Evolutionary conservation across 1,140 invertebrate species (phyloP).

Genomic region (Nasonia giraulti): DNA sequence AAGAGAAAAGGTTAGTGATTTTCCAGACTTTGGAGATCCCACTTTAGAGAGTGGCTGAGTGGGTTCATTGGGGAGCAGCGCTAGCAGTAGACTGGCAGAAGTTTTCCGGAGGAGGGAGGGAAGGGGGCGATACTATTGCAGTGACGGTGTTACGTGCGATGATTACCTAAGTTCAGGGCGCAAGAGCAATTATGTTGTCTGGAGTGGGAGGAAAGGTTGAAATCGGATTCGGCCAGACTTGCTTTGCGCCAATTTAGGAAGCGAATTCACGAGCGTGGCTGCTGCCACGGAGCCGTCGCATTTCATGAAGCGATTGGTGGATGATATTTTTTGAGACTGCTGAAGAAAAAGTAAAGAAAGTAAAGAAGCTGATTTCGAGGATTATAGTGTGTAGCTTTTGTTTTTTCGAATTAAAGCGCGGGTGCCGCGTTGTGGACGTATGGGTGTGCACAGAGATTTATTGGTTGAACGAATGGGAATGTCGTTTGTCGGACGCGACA

Average conservation of each 20-base stretch:
- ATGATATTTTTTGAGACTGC: neutral
- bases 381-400: neutral
- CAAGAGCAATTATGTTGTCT: slow-evolving; percentile 24
- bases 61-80: slow-evolving; percentile 1
- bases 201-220: neutral
- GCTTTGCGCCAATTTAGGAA: slow-evolving; percentile 22
- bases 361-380: too few relatives aligned
- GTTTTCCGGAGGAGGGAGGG: neutral
- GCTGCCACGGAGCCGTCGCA: neutral
- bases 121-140: neutral
- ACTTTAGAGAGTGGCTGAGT: neutral
- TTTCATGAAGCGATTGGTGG: too few relatives aligned
- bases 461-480: neutral
- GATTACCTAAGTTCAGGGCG: slow-evolving; percentile 33
- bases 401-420: neutral
- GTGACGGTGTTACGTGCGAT: slow-evolving; percentile 15
- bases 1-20: slow-evolving; percentile 16
- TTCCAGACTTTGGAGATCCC: neutral
- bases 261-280: slow-evolving; percentile 14
- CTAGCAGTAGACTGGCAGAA: neutral
- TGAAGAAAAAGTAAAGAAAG: neutral
- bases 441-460: neutral
- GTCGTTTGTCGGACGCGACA: neutral
- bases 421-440: too few relatives aligned
- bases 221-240: slow-evolving; percentile 33